Base-by-base conservation (phyloP, 2,113 vertebrate species). In the Erinaceus europaeus region DNA sequence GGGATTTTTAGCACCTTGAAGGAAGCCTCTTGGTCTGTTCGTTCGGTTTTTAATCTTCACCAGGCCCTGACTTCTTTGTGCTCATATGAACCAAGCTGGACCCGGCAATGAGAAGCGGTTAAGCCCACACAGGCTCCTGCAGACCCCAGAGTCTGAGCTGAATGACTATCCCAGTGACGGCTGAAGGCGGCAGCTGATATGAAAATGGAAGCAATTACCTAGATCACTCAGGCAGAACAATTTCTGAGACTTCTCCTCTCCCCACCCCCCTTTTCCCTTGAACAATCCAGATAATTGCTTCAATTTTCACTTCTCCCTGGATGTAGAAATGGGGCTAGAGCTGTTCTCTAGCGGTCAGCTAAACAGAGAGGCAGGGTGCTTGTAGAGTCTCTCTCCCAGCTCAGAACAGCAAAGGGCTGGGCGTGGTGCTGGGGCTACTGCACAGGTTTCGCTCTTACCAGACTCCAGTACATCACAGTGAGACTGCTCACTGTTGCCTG, bases 151-250 rank as follows among this genome's bases (percentile, higher is more conserved):
- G 57, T 83, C 62, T 80, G 82, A 82, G 74, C 89, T 94, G 92
- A 95, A 93, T 82, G 89, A 75, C 74, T 59, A 55, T 44, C 55
- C 81, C 36, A 46, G 89, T 46, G 90, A 36, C 84, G 84, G 86
- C 68, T 1, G 14, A 94, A 94, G 86, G 82, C 82, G 92, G 64
- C 20, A 90, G 76, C 84, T 90, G 89, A 95, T 75, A 77, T 90
- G 95, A 95, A 95, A 95, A 96, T 96, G 73, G 93, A 94, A 94
- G 93, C 94, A 91, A 95, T 96, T 95, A 96, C 84, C 90, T 91
- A 77, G 90, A 90, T 94, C 81, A 90, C 78, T 96, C 94, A 95
- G 92, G 90, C 92, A 95, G 91, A 93, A 95, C 84, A 93, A 95
- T 93, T 94, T 94, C 90, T 88, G 86, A 86, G 67, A 59, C 84